Base-by-base conservation (phyloP, 2,113 vertebrate genomes). In the Lagopus leucura region DNA sequence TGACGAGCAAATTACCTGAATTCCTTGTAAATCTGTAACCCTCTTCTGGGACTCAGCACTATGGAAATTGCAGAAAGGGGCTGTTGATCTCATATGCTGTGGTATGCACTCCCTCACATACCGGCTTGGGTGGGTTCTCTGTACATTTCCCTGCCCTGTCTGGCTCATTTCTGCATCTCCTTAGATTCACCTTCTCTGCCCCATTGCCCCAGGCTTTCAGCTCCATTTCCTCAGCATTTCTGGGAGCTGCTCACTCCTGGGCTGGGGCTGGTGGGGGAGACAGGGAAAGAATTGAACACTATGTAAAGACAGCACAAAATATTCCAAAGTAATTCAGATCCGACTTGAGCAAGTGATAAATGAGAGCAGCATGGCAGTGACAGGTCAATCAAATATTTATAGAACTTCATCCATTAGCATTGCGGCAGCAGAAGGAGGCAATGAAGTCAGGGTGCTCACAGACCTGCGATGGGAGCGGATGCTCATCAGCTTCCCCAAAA, bases 381-480 rank as follows among this genome's bases (percentile, higher is more conserved):
- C 96, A 97, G 91, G 94, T 96, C 94, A 96, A 96, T 97, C 92
- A 96, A 97, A 96, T 97, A 97, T 97, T 97, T 97, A 96, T 96
- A 94, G 92, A 88, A 82, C 92, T 86, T 88, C 78, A 82, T 89
- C 89, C 91, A 82, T 96, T 96, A 96, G 28, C 88, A 63, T 65
- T 86, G 89, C 89, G 84, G 88, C 80, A 88, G 72, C 64, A 74
- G 82, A 89, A 81, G 57, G 60, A 95, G 93, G 92, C 15, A 55
- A 45, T 86, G 82, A 79, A 88, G 81, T 77, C 75, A 10, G 52
- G 77, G 43, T 72, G 21, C 36, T 91, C 72, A 47, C 43, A 84
- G 43, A 75, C 25, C 80, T 77, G 14, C 0, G 4, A 75, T 82
- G 77, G 36, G n/a, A 70, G 60, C 5, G 1, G 1, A 2, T 18